A percentile compares a stretch with the other conserved stretches of the same genome.
Evolutionary conservation across 1,140 invertebrate genomes (phyloP).

Genomic region (Pseudomyrmex gracilis): DNA sequence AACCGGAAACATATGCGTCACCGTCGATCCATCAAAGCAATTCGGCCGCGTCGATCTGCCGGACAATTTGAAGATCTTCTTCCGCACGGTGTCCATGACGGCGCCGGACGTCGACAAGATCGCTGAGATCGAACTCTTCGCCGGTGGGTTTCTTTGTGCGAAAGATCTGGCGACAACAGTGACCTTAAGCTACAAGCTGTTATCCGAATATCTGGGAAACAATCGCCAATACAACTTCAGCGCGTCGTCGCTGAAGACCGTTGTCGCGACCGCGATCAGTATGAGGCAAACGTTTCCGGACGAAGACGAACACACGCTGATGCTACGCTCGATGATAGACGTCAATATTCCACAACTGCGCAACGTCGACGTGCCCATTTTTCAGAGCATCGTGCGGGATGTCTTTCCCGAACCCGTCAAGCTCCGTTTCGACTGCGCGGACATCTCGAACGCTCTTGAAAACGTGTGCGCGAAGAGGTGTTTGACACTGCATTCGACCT

Average conservation of each 20-base stretch:
- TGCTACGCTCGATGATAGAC: slow-evolving; percentile 89
- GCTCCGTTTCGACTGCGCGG: slow-evolving; percentile 85
- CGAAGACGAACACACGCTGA: slow-evolving; percentile 86
- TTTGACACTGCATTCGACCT: slow-evolving; percentile 85
- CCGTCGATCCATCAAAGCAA: slow-evolving; percentile 87
- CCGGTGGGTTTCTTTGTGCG: slow-evolving; percentile 88
- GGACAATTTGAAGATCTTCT: slow-evolving; percentile 89
- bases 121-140: slow-evolving; percentile 88
- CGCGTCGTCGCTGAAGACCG: slow-evolving; percentile 84
- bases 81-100: slow-evolving; percentile 90
- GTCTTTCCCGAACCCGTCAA: slow-evolving; percentile 87
- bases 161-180: slow-evolving; percentile 88
- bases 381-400: slow-evolving; percentile 88
- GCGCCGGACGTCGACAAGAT: slow-evolving; percentile 89
- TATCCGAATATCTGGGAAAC: slow-evolving; percentile 88
- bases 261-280: slow-evolving; percentile 87
- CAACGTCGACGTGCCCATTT: slow-evolving; percentile 87
- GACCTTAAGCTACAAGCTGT: slow-evolving; percentile 87
- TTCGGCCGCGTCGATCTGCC: slow-evolving; percentile 87
- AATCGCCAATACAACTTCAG: slow-evolving; percentile 88
- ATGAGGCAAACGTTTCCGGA: slow-evolving; percentile 87
- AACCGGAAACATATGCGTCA: slow-evolving; percentile 88
- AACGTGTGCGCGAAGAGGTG: slow-evolving; percentile 83
- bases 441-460: slow-evolving; percentile 79
- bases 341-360: slow-evolving; percentile 89